Percentiles rank a stretch among this genome's conserved stretches.
Conservation (phyloP, 2,797 vertebrate genomes). For the Micropoecilia bifurca region DNA sequence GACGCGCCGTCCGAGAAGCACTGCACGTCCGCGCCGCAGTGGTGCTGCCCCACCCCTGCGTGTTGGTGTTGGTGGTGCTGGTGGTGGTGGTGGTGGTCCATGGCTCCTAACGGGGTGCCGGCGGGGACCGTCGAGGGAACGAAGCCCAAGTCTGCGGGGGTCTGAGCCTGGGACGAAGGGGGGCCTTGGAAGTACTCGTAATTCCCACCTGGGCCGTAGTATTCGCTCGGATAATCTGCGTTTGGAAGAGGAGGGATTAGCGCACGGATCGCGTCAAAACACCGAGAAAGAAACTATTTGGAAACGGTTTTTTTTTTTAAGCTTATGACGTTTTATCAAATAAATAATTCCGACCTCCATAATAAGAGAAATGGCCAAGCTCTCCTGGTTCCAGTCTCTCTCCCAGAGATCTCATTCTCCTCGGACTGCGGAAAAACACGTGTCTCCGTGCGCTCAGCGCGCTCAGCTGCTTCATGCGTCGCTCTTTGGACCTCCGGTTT, state of each 20-base stretch:
- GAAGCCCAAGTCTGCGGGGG: constrained; percentile 92
- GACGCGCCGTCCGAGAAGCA: constrained; percentile 93
- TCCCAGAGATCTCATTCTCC: constrained; percentile 90
- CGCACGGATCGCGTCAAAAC: neutral
- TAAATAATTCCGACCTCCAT: constrained; percentile 84
- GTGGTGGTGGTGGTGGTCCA: constrained; percentile 62
- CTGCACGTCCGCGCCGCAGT: constrained; percentile 87
- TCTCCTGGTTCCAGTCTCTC: constrained; percentile 89
- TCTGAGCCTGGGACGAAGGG: constrained; percentile 92
- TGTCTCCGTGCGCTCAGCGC: constrained; percentile 90
- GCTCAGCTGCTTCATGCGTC: constrained; percentile 96
- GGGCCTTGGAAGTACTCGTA: constrained; percentile 96
- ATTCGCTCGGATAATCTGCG: constrained; percentile 94
- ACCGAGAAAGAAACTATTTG: neutral
- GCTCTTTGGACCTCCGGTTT: constrained; percentile 94
- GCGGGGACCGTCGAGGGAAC: constrained; percentile 90
- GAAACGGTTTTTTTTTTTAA: neutral
- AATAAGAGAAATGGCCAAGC: constrained; percentile 93
- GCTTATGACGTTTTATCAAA: neutral
- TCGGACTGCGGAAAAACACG: constrained; percentile 92
- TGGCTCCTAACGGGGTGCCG: constrained; percentile 86
- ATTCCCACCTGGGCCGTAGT: constrained; percentile 90
- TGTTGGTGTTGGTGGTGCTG: constrained; percentile 45
- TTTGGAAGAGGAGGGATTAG: constrained; percentile 27
- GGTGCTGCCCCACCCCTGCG: constrained; percentile 86